Evolutionary conservation across 2,113 vertebrate genomes (phyloP), one percentile per base, ranked within the genome.

Genomic region (Scortum barcoo): DNA sequence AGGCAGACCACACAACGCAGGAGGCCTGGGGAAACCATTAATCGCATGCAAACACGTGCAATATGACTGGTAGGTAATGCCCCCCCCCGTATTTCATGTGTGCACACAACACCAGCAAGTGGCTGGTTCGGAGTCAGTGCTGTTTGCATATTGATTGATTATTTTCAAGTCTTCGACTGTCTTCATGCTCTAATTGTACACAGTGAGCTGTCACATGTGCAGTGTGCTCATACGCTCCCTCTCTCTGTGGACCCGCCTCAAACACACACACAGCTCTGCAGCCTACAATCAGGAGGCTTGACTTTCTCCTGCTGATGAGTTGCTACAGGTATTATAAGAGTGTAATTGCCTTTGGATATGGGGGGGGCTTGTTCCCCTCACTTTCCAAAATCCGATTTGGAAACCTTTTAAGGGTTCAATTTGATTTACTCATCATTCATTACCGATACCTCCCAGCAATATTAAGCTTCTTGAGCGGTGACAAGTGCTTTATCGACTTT

Each of bases 1-100:
- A 88, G 80, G 83, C 38, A 50, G 83, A 86, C 81, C 44, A 26
- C 77, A 48, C 63, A 60, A 24, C 82, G 11, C 86, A 83, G 81
- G 75, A 89, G 86, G 87, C 76, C 84, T 48, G 88, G 86, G 86
- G 88, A 90, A 88, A 92, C 87, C 87, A 86, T 92, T 92, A 93
- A 92, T 86, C 42, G 7, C 74, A 36, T 80, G 53, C 62, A 80
- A 38, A 76, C 87, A 48, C 76, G 48, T 28, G 46, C 87, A 80
- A n/a, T 58, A 90, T 91, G 89, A 93, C 90, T 46, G 94, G 94
- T 95, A 93, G 75, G 95, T 89, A 72, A 4, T 24, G 67, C 11
- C 72, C 67, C 48, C 48, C 67, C 46, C 50, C 56, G 1, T 70
- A 42, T 57, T 28, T 28, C 40, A 30, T 46, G 26, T 44, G 72